Conservation (phyloP, 2,888 invertebrate species). For the Lissonota sp. region DNA sequence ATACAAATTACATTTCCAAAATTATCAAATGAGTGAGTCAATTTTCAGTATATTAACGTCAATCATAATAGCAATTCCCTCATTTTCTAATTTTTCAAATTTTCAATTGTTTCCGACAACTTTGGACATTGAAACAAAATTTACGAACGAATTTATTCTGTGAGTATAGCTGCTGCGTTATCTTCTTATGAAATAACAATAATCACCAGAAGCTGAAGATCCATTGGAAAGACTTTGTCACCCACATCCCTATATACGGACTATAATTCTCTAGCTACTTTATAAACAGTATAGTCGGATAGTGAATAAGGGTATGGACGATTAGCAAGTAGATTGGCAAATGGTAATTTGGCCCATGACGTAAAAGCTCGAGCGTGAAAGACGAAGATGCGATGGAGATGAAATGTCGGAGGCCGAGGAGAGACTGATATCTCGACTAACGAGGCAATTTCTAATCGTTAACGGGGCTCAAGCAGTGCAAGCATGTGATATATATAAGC, state of each 20-base stretch:
- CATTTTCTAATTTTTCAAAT: no score
- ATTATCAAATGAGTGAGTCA: no score
- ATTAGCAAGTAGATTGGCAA: constrained; percentile 68
- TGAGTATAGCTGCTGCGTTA: no score
- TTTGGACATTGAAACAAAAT: no score
- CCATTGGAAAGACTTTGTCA: constrained; percentile 4
- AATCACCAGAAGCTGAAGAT: not conserved
- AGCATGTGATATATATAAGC: constrained; percentile 2
- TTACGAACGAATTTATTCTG: no score
- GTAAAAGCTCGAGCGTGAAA: constrained; percentile 29
- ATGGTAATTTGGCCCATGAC: constrained; percentile 54
- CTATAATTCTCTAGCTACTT: constrained; percentile 20
- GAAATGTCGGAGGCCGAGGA: constrained; percentile 19
- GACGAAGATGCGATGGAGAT: constrained; percentile 1
- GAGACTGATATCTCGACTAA: constrained; percentile 52
- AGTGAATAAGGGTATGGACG: constrained; percentile 13
- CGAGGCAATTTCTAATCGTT: constrained; percentile 63
- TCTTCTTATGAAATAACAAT: no score
- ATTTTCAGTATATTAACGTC: no score
- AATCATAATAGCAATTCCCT: no score
- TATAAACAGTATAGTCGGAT: constrained; percentile 19
- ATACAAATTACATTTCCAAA: no score
- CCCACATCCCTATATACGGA: not conserved
- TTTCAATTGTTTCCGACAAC: no score
- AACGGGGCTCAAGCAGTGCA: constrained; percentile 5